Base-by-base conservation (phyloP, 2,797 vertebrate species). In the Cephalopachus bancanus region DNA sequence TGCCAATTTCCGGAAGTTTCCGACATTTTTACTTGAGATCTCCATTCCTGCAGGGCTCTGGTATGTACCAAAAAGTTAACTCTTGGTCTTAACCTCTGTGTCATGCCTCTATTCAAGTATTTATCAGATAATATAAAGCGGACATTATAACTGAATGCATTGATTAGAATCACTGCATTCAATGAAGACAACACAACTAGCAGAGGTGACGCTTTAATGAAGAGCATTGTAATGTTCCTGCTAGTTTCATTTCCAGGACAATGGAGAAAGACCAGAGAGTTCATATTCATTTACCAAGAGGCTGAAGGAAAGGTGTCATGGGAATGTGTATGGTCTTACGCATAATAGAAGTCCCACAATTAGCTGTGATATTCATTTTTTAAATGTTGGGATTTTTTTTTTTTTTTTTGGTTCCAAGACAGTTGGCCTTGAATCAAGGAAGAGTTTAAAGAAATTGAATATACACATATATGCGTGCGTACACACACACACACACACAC, bases 1-100 rank as follows among this genome's bases (percentile, higher is more conserved):
- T 79, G 24, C 55, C 53, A 91, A 67, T 85, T 79, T 96, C 75
- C 30, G 62, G 83, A 95, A 91, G 89, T 53, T 44, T 33, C 10
- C 51, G 53, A 64, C 24, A 60, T 85, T 94, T 87, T 53, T 83
- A 16, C 94, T 75, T 91, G 93, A 62, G 33, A 37, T 89, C 22
- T 30, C 78, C 75, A 79, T 69, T 84, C 59, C 28, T 78, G 8
- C 4, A 81, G 60, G 49, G 53, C 7, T 72, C 24, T 80, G 57
- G 51, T 74, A 62, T 37, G 80, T 55, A 24, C 26, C 20, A 12
- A 57, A 65, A 91, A 76, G 24, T 80, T 87, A 28, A 26, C 10
- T 91, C 37, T 94, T 67, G 30, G 51, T 79, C 60, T 80, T 84
- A 53, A 57, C 30, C 30, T 78, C 65, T 16, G 6, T 49, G 55